Evolutionary conservation across 2,797 vertebrate species (phyloP), one percentile per base, ranked within the genome.

Genomic region (Sphenodon punctatus): DNA sequence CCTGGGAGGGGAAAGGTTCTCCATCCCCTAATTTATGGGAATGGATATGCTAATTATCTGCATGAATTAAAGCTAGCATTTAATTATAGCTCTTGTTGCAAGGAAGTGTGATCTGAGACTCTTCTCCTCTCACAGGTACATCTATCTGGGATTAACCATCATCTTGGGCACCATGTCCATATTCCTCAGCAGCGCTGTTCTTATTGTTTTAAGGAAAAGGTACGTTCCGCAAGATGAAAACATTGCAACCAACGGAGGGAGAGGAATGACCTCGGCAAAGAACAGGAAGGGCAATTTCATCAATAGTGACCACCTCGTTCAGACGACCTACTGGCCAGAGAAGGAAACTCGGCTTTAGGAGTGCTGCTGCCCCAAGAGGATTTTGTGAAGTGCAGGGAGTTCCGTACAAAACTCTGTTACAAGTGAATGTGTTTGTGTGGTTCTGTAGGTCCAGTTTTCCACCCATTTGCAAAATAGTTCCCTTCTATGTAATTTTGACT

Each of bases 61-160:
- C n/a, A n/a, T n/a, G n/a, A n/a, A n/a, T n/a, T n/a, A n/a, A n/a
- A n/a, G n/a, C n/a, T n/a, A n/a, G n/a, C n/a, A n/a, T n/a, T n/a
- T n/a, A n/a, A n/a, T n/a, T n/a, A n/a, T n/a, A n/a, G n/a, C n/a
- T n/a, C n/a, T n/a, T n/a, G n/a, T n/a, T n/a, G n/a, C n/a, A n/a
- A n/a, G n/a, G n/a, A n/a, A n/a, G n/a, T n/a, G n/a, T n/a, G n/a
- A n/a, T n/a, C n/a, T n/a, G n/a, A n/a, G n/a, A 23, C 19, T 9
- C 82, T 69, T 87, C 75, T 93, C 83, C 82, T 93, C 84, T 89
- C 92, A 71, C 92, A 96, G 96, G 78, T 84, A 94, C 20, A 91
- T 96, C 69, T 96, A 96, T 82, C 91, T 96, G 84, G 96, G 96
- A 53, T 85, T 96, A 78, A 96, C 94, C 45, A 49, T 94, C 76